Evolutionary conservation across 2,888 invertebrate genomes (phyloP), one percentile per base, ranked within the genome.

Genomic region (Patella pellucida): DNA sequence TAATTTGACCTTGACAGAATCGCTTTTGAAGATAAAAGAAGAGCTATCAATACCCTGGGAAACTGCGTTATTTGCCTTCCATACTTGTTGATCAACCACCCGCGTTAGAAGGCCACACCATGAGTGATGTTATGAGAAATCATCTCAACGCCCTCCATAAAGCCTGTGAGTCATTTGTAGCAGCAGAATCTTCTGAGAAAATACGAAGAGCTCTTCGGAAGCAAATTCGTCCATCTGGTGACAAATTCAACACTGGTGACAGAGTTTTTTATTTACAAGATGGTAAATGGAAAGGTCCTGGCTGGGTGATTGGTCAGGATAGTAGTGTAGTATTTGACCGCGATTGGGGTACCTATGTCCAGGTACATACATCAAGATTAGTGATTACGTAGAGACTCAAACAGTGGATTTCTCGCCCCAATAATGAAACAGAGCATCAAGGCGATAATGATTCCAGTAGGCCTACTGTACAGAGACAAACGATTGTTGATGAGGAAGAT

Each of bases 61-160:
- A 27, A 72, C 73, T 62, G 77, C 72, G 9, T 51, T 72, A 15
- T 27, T 27, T 27, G 27, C 27, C 27, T 27, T 27, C 27, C 27
- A 27, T 27, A 27, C 27, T 27, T 50, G 67, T 12, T 77, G 77
- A 75, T 56, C 75, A 23, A 7, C 71, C 19, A 71, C 52, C 27
- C 27, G 27, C 27, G 27, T 27, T 27, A 27, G 27, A 76, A 75
- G 78, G 76, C 16, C 77, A 72, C 73, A 79, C 74, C 71, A 74
- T 77, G 51, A 75, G 75, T 70, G 78, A 62, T 31, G n/a, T 23
- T 16, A 71, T 75, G 50, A 62, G 41, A 16, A 31, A 67, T 14
- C 71, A 75, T 50, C 31, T 72, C 1, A 31, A 52, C 19, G 41
- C 67, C 15, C 19, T 72, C 12, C 52, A 72, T 68, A 16, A 23